Evolutionary conservation across 2,797 vertebrate genomes (phyloP).

Genomic region (Thaleichthys pacificus): DNA sequence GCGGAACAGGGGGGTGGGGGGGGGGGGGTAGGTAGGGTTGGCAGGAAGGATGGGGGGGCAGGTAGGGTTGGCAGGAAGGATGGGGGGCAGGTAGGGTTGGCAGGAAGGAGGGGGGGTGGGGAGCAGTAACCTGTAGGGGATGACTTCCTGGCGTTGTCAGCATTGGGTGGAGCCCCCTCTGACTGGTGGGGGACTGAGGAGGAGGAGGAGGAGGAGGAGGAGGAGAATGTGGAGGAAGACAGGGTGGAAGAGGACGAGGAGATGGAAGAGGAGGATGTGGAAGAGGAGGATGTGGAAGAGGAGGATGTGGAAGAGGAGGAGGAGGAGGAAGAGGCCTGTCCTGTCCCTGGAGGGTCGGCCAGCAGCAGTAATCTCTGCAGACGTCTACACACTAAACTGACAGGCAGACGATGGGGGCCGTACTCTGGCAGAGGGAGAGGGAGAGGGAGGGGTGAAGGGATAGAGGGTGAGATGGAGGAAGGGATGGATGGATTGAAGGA

Average conservation of each 20-base stretch:
- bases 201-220: not conserved
- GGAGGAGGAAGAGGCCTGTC: constrained; percentile 50
- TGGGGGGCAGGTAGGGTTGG: constrained; percentile 1
- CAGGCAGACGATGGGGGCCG: constrained; percentile 85
- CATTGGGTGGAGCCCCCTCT: constrained; percentile 60
- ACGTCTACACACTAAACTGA: constrained; percentile 98
- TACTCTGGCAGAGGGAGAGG: constrained; percentile 81
- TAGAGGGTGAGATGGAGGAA: constrained; percentile 50
- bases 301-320: not conserved
- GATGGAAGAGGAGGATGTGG: constrained; percentile 44
- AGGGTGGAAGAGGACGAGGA: constrained; percentile 40
- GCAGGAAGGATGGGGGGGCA: not conserved
- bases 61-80: too few species aligned
- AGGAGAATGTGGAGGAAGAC: not conserved
- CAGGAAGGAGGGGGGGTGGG: not conserved
- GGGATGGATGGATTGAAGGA: constrained; percentile 17
- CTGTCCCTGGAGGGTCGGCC: constrained; percentile 90
- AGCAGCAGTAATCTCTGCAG: constrained; percentile 93
- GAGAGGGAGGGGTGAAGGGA: constrained; percentile 68
- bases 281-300: not conserved
- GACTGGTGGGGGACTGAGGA: constrained; percentile 72
- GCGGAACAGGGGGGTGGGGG: not conserved
- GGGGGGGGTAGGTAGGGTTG: not conserved
- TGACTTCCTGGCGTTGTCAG: constrained; percentile 58
- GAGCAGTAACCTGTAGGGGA: constrained; percentile 78